Evolutionary conservation across 2,113 vertebrate species (phyloP), one percentile per base, ranked within the genome.

Genomic region (Sula dactylatra): DNA sequence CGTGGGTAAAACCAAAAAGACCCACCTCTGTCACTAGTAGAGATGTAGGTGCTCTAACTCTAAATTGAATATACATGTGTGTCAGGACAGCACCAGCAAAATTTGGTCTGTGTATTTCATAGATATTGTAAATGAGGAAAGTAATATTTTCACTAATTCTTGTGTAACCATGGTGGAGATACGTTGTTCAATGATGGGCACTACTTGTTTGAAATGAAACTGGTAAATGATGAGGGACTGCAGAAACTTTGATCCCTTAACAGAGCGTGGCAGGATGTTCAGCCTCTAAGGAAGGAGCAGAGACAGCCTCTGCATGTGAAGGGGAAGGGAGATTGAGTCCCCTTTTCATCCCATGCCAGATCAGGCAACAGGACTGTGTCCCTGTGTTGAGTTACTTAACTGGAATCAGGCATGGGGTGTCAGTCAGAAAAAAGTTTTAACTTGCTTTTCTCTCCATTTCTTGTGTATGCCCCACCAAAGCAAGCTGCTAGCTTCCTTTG

Each of bases 271-370:
- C 36, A 44, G 11, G 31, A 36, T 93, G 26, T 58, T 50, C 32
- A 34, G 16, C 36, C 9, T 20, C 50, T 42, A 50, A 88, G 61
- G 34, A 78, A 70, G 36, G 40, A 31, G 16, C 49, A 56, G 45
- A 12, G 26, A 20, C 1, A 0, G 13, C 27, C 36, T 32, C 42
- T 69, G 21, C 1, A 0, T 2, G 0, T 47, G 22, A 56, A 66
- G 25, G 17, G 29, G 13, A 59, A 69, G 29, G n/a, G 42, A 78
- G 21, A 56, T 6, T 17, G 27, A 65, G 45, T 55, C 22, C 15
- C 26, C 24, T 73, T 73, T 59, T 50, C 16, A 59, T 16, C 19
- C 4, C 15, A 1, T 40, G 17, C 18, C 42, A 54, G 31, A 22
- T 82, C 10, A 54, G 70, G 27, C 49, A 73, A 36, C 27, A 59